These are phyloP conservation scores for Solenopsis fugax DNA, from an alignment of 1,140 invertebrate genomes.

Conservation along the genomic window DNA sequence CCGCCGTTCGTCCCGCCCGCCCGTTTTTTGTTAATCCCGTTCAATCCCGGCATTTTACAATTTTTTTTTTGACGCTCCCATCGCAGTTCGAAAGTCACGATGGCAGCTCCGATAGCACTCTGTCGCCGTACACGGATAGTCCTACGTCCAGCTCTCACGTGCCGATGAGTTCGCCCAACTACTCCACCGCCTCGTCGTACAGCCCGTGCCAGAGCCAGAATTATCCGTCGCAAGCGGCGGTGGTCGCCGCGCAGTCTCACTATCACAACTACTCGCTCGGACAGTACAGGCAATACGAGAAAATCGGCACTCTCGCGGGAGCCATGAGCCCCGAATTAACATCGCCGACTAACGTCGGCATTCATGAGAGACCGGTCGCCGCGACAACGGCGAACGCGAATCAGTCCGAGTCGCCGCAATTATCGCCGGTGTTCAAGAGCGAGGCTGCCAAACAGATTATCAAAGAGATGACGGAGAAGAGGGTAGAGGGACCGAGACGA, in stretches of 20 bases:
- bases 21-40: slow-evolving; percentile 27
- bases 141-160: slow-evolving; percentile 78
- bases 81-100: slow-evolving; percentile 81
- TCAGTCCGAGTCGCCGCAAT: slow-evolving; percentile 74
- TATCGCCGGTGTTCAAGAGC: slow-evolving; percentile 92
- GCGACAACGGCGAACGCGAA: slow-evolving; percentile 64
- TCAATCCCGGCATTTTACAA: slow-evolving; percentile 32
- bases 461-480: slow-evolving; percentile 91
- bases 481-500: slow-evolving; percentile 83
- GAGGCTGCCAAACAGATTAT: slow-evolving; percentile 94
- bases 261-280: slow-evolving; percentile 54
- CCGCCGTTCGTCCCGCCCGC: not conserved
- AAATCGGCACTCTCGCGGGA: slow-evolving; percentile 43
- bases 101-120: slow-evolving; percentile 82
- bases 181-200: slow-evolving; percentile 81
- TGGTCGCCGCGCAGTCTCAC: slow-evolving; percentile 34
- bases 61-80: slow-evolving; percentile 67
- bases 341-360: slow-evolving; percentile 59
- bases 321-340: slow-evolving; percentile 70
- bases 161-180: slow-evolving; percentile 79
- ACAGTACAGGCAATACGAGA: slow-evolving; percentile 68
- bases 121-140: slow-evolving; percentile 82
- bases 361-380: slow-evolving; percentile 17
- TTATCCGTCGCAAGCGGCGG: slow-evolving; percentile 61
- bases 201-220: slow-evolving; percentile 74